Evolutionary conservation across 1,140 invertebrate genomes (phyloP).

Genomic region (Danaus plexippus): DNA sequence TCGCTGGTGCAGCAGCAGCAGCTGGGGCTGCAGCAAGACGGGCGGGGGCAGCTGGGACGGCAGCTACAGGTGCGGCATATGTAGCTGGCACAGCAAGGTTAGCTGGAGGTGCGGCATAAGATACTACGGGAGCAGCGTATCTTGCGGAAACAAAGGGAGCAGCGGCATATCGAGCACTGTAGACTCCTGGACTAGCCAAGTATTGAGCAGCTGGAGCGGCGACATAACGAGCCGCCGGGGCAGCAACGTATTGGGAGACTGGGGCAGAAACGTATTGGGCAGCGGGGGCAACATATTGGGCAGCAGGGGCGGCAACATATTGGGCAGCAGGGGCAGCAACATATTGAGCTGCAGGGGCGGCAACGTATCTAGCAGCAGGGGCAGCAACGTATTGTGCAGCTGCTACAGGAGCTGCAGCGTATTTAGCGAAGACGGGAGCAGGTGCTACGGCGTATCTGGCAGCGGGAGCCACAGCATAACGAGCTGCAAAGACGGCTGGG

Average conservation of each 20-base stretch:
- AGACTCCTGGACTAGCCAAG: slow-evolving; percentile 10
- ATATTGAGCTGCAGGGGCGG: slow-evolving; percentile 14
- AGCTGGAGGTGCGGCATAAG: slow-evolving; percentile 16
- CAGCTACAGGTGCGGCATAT: slow-evolving; percentile 21
- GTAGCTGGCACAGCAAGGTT: slow-evolving; percentile 21
- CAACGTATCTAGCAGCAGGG: slow-evolving; percentile 25
- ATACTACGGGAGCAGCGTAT: slow-evolving; percentile 8
- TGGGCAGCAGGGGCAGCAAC: slow-evolving; percentile 24
- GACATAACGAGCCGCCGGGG: slow-evolving; percentile 27
- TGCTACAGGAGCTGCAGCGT: slow-evolving; percentile 3
- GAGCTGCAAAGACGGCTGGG: slow-evolving; percentile 24
- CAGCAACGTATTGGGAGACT: slow-evolving; percentile 26
- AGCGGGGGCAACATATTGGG: slow-evolving; percentile 13
- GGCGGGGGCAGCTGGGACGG: slow-evolving; percentile 23
- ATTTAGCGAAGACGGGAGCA: slow-evolving; percentile 15
- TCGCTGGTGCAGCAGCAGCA: slow-evolving; percentile 36
- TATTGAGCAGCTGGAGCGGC: slow-evolving; percentile 20
- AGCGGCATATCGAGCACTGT: slow-evolving; percentile 14
- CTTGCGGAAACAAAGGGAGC: slow-evolving; percentile 17
- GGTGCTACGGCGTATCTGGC: slow-evolving; percentile 14
- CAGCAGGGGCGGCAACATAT: slow-evolving; percentile 19
- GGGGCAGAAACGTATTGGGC: slow-evolving; percentile 16
- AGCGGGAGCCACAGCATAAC: slow-evolving; percentile 26
- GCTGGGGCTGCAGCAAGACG: slow-evolving; percentile 17
- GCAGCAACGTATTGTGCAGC: slow-evolving; percentile 26